phyloP scores from a whole-genome alignment of 2,113 vertebrate genomes.

The Lamprotornis superbus region DNA sequence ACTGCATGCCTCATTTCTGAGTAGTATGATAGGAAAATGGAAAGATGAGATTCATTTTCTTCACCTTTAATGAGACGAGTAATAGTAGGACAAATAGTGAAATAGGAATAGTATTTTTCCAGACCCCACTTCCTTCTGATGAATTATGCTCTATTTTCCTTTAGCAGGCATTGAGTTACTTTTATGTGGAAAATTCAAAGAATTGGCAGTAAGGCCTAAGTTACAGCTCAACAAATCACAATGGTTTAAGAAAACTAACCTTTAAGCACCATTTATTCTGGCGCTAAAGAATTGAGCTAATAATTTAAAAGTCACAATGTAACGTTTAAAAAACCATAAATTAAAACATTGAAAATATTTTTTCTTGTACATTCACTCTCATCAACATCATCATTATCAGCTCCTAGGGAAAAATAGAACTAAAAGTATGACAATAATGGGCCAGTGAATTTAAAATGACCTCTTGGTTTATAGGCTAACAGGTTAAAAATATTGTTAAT shows the following conservation, averaged over 20 bases:
- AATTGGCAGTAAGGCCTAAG: not conserved
- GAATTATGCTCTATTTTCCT: not conserved
- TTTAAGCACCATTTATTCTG: not conserved
- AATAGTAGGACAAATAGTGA: not conserved
- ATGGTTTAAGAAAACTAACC: not conserved
- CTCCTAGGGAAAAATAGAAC: not conserved
- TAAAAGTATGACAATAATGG: not conserved
- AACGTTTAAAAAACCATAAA: not conserved
- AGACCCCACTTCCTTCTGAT: not conserved
- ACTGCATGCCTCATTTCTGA: not conserved
- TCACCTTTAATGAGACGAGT: not conserved
- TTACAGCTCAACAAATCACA: not conserved
- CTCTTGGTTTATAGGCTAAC: not conserved
- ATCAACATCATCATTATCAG: not conserved
- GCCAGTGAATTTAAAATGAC: not conserved
- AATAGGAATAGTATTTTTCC: not conserved
- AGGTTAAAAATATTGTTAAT: not conserved
- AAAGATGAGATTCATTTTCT: slow-evolving; percentile 1
- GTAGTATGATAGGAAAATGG: not conserved
- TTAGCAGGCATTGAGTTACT: not conserved
- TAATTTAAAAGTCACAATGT: not conserved
- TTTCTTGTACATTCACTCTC: not conserved
- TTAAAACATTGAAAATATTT: not conserved
- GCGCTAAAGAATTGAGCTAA: not conserved
- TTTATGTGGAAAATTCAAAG: slow-evolving; percentile 7